Percentiles rank a stretch among this genome's conserved stretches.
Conservation (phyloP, 2,797 vertebrate species). For the Epinephelus coioides region DNA sequence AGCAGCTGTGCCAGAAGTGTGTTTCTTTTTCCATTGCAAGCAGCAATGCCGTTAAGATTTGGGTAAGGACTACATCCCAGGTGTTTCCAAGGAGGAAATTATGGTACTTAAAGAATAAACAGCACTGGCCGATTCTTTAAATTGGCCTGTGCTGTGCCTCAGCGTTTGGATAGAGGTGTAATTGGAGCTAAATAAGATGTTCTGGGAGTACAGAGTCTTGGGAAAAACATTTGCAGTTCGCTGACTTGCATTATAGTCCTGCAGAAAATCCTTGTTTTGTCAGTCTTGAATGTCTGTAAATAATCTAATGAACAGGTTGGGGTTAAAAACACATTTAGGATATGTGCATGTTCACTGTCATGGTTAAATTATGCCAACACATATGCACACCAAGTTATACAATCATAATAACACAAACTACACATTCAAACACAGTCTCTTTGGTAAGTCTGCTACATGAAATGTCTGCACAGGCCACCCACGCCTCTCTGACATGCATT, state of each 20-base stretch:
- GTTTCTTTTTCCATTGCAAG: neutral
- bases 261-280: neutral
- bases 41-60: neutral
- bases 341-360: slow-evolving; percentile 1
- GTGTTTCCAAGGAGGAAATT: slow-evolving; percentile 16
- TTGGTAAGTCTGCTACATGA: slow-evolving; percentile 33
- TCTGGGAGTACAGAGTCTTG: slow-evolving; percentile 21
- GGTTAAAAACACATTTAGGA: neutral
- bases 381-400: slow-evolving; percentile 2
- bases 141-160: slow-evolving; percentile 8
- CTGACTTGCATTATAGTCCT: slow-evolving; percentile 12
- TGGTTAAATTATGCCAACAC: slow-evolving; percentile 4
- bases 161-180: slow-evolving; percentile 42
- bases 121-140: slow-evolving; percentile 25
- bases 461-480: slow-evolving; percentile 51
- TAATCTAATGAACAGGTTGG: slow-evolving; percentile 3
- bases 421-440: slow-evolving; percentile 22
- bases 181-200: slow-evolving; percentile 45
- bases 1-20: slow-evolving; percentile 23
- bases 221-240: slow-evolving; percentile 27
- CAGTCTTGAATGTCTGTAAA: neutral
- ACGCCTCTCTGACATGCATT: slow-evolving; percentile 62
- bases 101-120: slow-evolving; percentile 33
- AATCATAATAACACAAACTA: slow-evolving; percentile 4
- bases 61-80: slow-evolving; percentile 19